Conservation (phyloP, 2,113 vertebrate genomes). For the Chamaetylas fuelleborni region DNA sequence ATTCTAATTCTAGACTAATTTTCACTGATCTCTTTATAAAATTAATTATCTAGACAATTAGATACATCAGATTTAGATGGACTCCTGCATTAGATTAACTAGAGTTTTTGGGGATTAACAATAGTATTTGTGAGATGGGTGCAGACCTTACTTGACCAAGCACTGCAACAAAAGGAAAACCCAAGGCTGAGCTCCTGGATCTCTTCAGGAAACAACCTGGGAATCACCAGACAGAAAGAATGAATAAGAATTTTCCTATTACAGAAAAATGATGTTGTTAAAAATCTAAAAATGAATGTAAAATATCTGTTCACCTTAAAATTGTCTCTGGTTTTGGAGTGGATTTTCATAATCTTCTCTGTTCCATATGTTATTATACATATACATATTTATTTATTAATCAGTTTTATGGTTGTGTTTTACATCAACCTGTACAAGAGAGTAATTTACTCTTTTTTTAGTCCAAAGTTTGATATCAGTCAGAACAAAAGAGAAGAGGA, state of each 20-base stretch:
- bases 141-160: neutral
- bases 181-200: neutral
- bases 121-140: neutral
- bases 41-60: neutral
- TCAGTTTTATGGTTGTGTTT: neutral
- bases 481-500: neutral
- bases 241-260: neutral
- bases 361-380: neutral
- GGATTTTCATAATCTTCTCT: neutral
- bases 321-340: neutral
- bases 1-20: neutral
- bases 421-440: neutral
- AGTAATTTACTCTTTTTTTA: neutral
- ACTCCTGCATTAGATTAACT: neutral
- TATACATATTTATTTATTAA: neutral
- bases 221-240: neutral
- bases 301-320: neutral
- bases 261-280: neutral
- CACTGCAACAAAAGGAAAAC: neutral
- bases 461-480: neutral
- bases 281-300: neutral
- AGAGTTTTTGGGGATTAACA: neutral
- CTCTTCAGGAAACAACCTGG: neutral
- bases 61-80: neutral
- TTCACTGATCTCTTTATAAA: neutral